phyloP scores from a whole-genome alignment of 2,797 vertebrate species.

The Nothura maculosa region DNA sequence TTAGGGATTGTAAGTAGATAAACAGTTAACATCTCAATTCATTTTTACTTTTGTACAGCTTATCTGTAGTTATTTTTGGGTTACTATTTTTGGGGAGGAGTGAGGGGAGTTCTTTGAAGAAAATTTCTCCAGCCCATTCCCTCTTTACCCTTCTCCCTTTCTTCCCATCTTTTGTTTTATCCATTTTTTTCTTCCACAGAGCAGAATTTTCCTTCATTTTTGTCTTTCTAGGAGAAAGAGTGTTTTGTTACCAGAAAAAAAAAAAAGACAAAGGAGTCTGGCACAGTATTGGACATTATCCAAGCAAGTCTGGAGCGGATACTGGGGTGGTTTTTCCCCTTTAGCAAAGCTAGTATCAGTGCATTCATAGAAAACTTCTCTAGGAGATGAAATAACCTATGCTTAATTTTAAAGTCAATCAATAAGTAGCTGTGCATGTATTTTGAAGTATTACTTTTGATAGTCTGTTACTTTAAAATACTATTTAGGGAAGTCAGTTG shows the following conservation, averaged over 20 bases:
- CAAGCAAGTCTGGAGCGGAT: conserved; percentile 78
- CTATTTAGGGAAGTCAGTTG: neutral
- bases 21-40: neutral
- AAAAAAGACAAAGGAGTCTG: conserved; percentile 56
- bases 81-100: neutral
- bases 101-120: neutral
- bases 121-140: neutral
- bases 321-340: neutral
- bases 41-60: too few relatives aligned
- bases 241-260: conserved; percentile 63
- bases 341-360: neutral
- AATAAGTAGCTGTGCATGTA: neutral
- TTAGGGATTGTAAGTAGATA: neutral
- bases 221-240: conserved; percentile 78
- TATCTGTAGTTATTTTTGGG: neutral
- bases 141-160: too few relatives aligned
- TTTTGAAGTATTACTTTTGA: neutral
- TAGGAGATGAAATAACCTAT: neutral
- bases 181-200: conserved; percentile 38
- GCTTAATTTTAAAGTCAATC: neutral
- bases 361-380: neutral
- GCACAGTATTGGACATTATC: conserved; percentile 72
- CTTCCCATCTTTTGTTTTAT: neutral
- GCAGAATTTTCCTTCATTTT: conserved; percentile 79
- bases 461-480: neutral